Evolutionary conservation across 2,113 vertebrate species (phyloP).

Genomic region (Cricetomys ansorgei): DNA sequence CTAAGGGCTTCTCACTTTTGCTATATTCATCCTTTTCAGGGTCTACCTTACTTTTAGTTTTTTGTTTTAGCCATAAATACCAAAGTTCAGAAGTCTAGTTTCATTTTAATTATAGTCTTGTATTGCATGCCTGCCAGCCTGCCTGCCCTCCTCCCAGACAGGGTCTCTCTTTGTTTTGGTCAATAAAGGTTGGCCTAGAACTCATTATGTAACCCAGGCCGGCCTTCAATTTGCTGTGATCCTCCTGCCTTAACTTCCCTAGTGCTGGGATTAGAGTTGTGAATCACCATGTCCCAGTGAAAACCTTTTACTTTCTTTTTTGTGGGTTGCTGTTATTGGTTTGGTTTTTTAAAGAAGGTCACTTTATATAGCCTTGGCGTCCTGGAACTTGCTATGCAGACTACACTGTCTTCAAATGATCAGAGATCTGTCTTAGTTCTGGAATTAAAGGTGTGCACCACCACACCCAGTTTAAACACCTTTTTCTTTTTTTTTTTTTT

Average conservation of each 20-base stretch:
- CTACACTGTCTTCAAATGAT: not conserved
- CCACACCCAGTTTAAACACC: not conserved
- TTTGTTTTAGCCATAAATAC: conserved; percentile 17
- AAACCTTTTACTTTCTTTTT: not conserved
- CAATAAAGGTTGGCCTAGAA: not conserved
- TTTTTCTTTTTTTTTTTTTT: too few species aligned
- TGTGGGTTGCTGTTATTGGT: not conserved
- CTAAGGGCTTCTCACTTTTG: not conserved
- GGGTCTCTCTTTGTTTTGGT: not conserved
- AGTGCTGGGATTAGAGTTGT: not conserved
- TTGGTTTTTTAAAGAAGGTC: not conserved
- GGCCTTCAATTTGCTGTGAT: not conserved
- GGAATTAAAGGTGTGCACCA: not conserved
- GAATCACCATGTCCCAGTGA: not conserved
- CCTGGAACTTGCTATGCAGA: not conserved
- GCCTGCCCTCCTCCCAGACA: not conserved
- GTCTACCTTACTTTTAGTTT: not conserved
- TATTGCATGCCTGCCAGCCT: not conserved
- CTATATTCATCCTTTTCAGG: not conserved
- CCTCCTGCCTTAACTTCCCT: not conserved
- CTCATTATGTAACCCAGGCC: not conserved
- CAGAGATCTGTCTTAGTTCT: not conserved
- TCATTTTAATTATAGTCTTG: not conserved
- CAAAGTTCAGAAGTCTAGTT: not conserved
- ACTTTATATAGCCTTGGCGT: not conserved